These are phyloP conservation scores for Acrobasis suavella DNA, from an alignment of 2,888 invertebrate species.

Conservation along the genomic window DNA sequence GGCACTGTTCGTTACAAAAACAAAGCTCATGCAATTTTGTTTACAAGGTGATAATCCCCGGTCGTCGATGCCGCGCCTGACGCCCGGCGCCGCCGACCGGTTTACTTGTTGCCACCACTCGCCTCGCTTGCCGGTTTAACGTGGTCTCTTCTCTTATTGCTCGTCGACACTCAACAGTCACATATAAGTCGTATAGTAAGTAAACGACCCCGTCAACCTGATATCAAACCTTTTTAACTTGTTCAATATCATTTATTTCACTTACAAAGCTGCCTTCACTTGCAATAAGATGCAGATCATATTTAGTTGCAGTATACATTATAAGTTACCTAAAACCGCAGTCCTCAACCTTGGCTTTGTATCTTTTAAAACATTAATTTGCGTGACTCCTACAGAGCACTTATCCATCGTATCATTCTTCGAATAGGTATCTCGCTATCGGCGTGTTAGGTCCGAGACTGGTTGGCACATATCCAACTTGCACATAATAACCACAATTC, in stretches of 20 bases:
- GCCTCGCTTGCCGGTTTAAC: constrained; percentile 75
- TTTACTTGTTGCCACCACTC: constrained; percentile 73
- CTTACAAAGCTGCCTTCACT: neutral
- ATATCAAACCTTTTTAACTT: constrained; percentile 42
- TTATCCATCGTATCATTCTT: constrained; percentile 66
- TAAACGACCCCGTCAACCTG: constrained; percentile 73
- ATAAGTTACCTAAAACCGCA: constrained; percentile 11
- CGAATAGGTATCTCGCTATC: constrained; percentile 76
- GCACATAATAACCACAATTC: constrained; percentile 83
- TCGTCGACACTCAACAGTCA: constrained; percentile 54
- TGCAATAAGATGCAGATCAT: neutral
- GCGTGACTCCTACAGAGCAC: constrained; percentile 54
- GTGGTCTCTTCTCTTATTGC: constrained; percentile 76
- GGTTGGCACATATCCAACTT: constrained; percentile 78
- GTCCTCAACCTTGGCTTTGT: constrained; percentile 58
- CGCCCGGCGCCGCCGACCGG: constrained; percentile 78
- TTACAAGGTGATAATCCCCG: constrained; percentile 76
- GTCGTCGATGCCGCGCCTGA: constrained; percentile 53
- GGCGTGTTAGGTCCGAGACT: constrained; percentile 69
- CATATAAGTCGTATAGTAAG: constrained; percentile 68
- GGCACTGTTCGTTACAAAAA: constrained; percentile 44
- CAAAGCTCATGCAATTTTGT: constrained; percentile 72
- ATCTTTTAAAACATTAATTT: constrained; percentile 44
- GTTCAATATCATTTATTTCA: neutral
- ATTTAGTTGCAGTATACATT: neutral